These are phyloP conservation scores for Medauroidea extradentata DNA, from an alignment of 1,140 invertebrate species.

Conservation along the genomic window DNA sequence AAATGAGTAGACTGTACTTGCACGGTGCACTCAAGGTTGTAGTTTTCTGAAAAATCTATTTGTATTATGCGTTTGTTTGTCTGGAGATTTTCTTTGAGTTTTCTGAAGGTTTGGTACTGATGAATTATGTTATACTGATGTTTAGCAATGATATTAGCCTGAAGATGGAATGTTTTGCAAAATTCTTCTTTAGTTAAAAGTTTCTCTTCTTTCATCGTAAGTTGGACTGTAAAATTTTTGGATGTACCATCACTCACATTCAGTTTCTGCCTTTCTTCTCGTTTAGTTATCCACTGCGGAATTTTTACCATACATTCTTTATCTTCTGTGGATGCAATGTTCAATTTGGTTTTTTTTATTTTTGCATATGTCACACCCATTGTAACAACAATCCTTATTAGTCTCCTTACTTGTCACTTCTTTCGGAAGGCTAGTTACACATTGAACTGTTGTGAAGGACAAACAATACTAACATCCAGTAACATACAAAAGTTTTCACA, in stretches of 20 bases:
- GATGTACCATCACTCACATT: slow-evolving; percentile 17
- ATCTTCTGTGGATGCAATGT: background rate
- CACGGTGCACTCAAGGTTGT: slow-evolving; percentile 31
- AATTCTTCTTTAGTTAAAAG: slow-evolving; percentile 22
- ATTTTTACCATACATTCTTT: background rate
- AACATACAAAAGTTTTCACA: slow-evolving; percentile 15
- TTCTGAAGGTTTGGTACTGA: slow-evolving; percentile 28
- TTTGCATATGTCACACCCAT: too few species aligned
- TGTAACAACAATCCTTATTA: slow-evolving; percentile 21
- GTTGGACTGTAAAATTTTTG: slow-evolving; percentile 13
- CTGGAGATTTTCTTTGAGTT: slow-evolving; percentile 30
- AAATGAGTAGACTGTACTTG: slow-evolving; percentile 37
- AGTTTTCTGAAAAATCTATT: slow-evolving; percentile 40
- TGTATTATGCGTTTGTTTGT: slow-evolving; percentile 30
- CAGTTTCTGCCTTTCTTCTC: slow-evolving; percentile 15
- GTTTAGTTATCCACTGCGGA: too few species aligned
- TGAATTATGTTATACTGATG: slow-evolving; percentile 30
- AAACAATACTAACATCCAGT: slow-evolving; percentile 12
- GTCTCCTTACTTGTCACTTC: slow-evolving; percentile 16
- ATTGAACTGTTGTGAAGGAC: slow-evolving; percentile 7
- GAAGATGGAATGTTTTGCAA: slow-evolving; percentile 12
- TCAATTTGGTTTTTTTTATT: background rate
- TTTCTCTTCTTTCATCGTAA: slow-evolving; percentile 20
- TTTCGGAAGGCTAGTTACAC: slow-evolving; percentile 15
- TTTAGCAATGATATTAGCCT: slow-evolving; percentile 17